phyloP scores from a whole-genome alignment of 2,113 vertebrate genomes.

The Tinamus guttatus region DNA sequence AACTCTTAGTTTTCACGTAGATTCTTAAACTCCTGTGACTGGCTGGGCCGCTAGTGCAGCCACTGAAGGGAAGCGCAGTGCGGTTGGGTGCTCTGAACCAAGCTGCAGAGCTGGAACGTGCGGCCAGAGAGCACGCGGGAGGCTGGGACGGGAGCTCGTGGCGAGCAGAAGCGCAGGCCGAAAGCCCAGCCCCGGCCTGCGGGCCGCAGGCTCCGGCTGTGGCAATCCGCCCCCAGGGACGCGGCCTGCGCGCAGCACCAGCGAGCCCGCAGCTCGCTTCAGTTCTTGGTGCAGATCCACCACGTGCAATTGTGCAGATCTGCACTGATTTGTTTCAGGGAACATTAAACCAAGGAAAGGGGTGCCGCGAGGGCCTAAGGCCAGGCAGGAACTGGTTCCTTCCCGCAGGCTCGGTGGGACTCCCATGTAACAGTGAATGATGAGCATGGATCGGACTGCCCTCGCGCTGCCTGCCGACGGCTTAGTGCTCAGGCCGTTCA shows the following conservation, averaged over 20 bases:
- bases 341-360: no score
- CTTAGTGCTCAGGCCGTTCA: background rate
- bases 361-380: background rate
- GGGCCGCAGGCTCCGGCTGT: background rate
- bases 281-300: background rate
- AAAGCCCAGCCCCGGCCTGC: background rate
- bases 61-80: accelerated
- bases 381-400: background rate
- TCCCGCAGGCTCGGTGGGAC: background rate
- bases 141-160: background rate
- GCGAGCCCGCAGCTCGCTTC: background rate
- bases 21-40: background rate
- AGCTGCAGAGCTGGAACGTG: background rate
- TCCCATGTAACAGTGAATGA: background rate
- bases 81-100: background rate
- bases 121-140: background rate
- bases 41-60: background rate
- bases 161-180: background rate
- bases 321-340: background rate
- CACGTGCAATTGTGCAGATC: no score
- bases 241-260: background rate
- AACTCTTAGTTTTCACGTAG: background rate
- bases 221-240: background rate
- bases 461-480: background rate
- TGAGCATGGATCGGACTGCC: background rate